Conservation (phyloP, 2,113 vertebrate genomes). For the Euleptes europaea region DNA sequence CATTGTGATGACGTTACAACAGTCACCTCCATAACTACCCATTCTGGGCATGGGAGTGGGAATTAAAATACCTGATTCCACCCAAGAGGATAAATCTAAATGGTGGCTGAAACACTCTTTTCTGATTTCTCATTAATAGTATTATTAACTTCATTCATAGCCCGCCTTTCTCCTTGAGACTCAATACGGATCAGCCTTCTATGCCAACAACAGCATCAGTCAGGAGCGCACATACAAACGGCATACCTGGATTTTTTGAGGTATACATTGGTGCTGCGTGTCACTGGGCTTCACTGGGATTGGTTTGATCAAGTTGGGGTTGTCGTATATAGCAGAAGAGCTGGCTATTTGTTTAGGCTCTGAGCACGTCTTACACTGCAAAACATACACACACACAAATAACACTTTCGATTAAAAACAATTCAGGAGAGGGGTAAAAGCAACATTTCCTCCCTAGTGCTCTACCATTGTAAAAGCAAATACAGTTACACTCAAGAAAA, state of each 20-base stretch:
- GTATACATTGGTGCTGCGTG: conserved; percentile 56
- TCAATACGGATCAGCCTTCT: not conserved
- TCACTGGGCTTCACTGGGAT: conserved; percentile 90
- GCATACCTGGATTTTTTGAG: conserved; percentile 71
- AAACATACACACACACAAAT: conserved; percentile 28
- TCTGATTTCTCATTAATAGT: not conserved
- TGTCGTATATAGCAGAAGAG: conserved; percentile 85
- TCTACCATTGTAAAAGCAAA: not conserved
- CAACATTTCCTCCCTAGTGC: not conserved
- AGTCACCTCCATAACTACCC: not conserved
- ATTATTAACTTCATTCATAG: not conserved
- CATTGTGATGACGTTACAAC: not conserved
- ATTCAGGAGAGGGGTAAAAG: not conserved
- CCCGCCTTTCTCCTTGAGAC: not conserved
- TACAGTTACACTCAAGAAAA: not conserved
- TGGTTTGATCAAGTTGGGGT: conserved; percentile 94
- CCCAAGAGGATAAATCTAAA: not conserved
- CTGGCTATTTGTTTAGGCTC: conserved; percentile 95
- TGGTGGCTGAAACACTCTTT: not conserved
- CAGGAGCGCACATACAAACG: not conserved
- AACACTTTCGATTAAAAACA: conserved; percentile 10
- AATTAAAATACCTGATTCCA: not conserved
- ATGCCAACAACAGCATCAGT: not conserved
- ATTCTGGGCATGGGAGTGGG: not conserved
- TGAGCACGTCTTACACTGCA: conserved; percentile 84